A percentile compares a stretch with the other conserved stretches of the same genome.
phyloP scores from a whole-genome alignment of 2,797 vertebrate species.

The Cuculus canorus region DNA sequence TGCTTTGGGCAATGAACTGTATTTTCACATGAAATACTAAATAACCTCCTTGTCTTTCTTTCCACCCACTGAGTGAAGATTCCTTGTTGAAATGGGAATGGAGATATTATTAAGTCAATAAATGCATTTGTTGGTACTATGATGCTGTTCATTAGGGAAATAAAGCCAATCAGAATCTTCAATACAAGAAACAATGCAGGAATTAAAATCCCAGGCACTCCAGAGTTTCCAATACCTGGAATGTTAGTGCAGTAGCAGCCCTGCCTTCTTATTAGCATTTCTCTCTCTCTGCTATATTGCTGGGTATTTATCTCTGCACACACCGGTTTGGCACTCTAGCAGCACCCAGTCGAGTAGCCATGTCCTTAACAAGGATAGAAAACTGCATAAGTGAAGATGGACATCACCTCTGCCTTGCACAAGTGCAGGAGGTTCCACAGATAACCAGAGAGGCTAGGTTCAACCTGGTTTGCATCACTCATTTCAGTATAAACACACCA shows the following conservation, averaged over 20 bases:
- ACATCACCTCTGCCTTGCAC: neutral
- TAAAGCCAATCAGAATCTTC: neutral
- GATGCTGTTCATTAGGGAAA: neutral
- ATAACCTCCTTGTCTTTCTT: neutral
- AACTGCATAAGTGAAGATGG: neutral
- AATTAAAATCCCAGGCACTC: neutral
- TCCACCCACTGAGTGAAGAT: neutral
- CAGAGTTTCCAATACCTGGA: neutral
- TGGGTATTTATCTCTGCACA: neutral
- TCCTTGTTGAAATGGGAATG: neutral
- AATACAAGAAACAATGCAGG: no score
- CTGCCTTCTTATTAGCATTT: neutral
- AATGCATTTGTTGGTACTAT: neutral
- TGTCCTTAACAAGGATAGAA: rapidly evolving
- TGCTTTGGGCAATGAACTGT: neutral
- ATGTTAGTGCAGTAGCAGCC: neutral
- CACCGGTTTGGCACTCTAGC: neutral
- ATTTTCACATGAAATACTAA: neutral
- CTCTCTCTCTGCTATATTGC: no score
- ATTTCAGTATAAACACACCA: neutral
- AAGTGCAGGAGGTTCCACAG: neutral
- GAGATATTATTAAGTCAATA: neutral
- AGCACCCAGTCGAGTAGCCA: neutral
- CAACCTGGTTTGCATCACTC: neutral
- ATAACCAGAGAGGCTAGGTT: neutral